Base-by-base conservation (phyloP, 2,888 invertebrate species). In the Agrotis puta region DNA sequence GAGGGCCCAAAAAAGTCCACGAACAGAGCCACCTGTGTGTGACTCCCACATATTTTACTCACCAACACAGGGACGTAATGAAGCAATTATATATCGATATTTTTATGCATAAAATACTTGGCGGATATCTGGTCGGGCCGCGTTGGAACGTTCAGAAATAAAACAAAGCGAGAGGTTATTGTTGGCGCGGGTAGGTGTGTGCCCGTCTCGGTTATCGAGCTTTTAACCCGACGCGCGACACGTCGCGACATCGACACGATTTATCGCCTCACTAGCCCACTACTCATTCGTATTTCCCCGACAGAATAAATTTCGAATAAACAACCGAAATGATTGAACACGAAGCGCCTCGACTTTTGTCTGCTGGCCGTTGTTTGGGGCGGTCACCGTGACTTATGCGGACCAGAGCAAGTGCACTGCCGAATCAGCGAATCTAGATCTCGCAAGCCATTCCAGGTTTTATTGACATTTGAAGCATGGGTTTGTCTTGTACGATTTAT, bases 51-150 rank as follows among this genome's bases (percentile, higher is more conserved):
- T 96, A 96, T 96, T 95, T 96, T 95, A 96, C 92, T 94, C 94
- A 94, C 94, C 93, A 95, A 95, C 94, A 94, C 93, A 95, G 92
- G 92, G 95, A 95, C 95, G 96, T 96, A 96, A 96, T 96, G 96
- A 96, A 96, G 96, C 96, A 96, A 96, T 96, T 96, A 96, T 96
- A 96, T 95, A 96, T 95, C 96, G 95, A 95, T 96, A 96, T 95
- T 95, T 96, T 95, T 95, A 94, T 95, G 95, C 96, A 95, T 95
- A 95, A 95, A 95, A 96, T 94, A 93, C 94, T 94, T 93, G 92
- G 94, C 91, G 94, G 94, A 93, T 94, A 94, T 94, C 94, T 93
- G 92, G 93, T 89, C 92, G 91, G 91, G 86, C 90, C 88, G 90
- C 89, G 88, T 88, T 83, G 89, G 91, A 90, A 88, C 91, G 91